Conservation (phyloP, 1,140 invertebrate genomes). For the Anoplophora glabripennis region DNA sequence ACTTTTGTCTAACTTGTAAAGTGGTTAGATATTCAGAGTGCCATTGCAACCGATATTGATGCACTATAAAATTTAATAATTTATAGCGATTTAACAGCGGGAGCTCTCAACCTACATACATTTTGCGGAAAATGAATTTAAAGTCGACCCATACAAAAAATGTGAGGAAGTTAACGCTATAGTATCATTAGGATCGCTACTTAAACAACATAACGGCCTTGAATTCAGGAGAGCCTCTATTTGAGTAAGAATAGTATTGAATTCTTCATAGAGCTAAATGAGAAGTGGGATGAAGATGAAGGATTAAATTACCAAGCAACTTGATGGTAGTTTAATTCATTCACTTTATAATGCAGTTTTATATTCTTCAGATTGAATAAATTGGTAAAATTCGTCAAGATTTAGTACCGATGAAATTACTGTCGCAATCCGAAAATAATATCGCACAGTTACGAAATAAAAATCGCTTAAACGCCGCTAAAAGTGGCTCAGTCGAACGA, state of each 20-base stretch:
- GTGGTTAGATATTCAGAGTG: not conserved
- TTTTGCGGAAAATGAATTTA: not conserved
- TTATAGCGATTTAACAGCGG: not conserved
- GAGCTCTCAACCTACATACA: not conserved
- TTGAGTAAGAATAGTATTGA: constrained; percentile 12
- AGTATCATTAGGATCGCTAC: not conserved
- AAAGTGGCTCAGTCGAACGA: constrained; percentile 14
- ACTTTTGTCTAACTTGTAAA: no score
- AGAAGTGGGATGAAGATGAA: constrained; percentile 10
- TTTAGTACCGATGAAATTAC: constrained; percentile 43
- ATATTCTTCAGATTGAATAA: not conserved
- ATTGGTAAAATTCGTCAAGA: not conserved
- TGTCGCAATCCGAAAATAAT: constrained; percentile 45
- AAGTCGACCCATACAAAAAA: not conserved
- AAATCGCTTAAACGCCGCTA: constrained; percentile 20
- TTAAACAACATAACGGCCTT: constrained; percentile 9
- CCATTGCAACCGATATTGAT: not conserved
- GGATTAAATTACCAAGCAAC: not conserved
- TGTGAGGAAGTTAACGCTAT: constrained; percentile 7
- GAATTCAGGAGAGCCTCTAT: constrained; percentile 18
- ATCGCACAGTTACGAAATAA: constrained; percentile 14
- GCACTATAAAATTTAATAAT: not conserved
- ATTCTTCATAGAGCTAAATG: constrained; percentile 14
- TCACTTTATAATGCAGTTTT: not conserved
- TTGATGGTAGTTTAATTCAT: not conserved